Evolutionary conservation across 2,797 vertebrate species (phyloP), one percentile per base, ranked within the genome.

Genomic region (Spea hammondii): DNA sequence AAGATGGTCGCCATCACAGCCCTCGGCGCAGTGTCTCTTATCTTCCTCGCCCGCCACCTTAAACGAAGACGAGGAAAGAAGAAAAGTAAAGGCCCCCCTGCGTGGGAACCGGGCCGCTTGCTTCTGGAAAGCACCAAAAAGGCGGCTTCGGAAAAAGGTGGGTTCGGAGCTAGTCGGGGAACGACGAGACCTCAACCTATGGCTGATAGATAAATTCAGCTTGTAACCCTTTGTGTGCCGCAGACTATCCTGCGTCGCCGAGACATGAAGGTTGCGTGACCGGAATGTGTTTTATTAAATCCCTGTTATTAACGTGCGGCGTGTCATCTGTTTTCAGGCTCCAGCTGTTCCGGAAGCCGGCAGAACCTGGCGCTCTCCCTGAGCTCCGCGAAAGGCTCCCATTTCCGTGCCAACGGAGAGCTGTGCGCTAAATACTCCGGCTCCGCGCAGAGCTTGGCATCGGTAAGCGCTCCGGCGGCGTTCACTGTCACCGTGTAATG

Each of bases 21-120:
- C 73, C 91, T 97, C 4, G 90, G 96, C 7, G 92, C 95, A 0
- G 64, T 95, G 83, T 96, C 97, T 48, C 90, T 98, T 77, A 89
- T 98, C 88, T 92, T 96, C 87, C 93, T 99, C 65, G 96, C 97
- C 1, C 94, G 88, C 77, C 96, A 93, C 86, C 96, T 99, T 86
- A 95, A 93, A 91, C 94, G 97, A 88, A 94, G 92, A 86, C 96
- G 95, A 85, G 94, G 95, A 79, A 94, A 89, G 83, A 93, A 91
- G 78, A 92, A 87, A 85, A 95, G 91, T 80, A 94, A 90, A 87
- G 73, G 76, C 46, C 88, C 91, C 0, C 90, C 91, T 0, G 89
- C 91, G 11, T 95, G 94, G 94, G 94, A 96, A 70, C 91, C 92
- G 72, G 89, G 86, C 64, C 91, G 88, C 60, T 88, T 96, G 0